Evolutionary conservation across 2,888 invertebrate species (phyloP).

Genomic region (Agrochola lota): DNA sequence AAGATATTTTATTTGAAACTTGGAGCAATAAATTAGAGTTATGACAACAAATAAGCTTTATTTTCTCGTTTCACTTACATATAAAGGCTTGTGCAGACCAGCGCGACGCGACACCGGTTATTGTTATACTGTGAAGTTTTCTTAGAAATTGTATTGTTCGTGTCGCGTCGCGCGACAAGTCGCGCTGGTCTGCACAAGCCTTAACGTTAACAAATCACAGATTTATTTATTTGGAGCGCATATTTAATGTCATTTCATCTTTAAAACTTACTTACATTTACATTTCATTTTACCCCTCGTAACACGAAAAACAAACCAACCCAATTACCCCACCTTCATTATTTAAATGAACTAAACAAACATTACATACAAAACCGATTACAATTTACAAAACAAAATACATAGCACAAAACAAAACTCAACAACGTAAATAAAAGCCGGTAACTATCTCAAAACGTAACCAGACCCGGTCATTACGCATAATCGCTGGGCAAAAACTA

Average conservation of each 20-base stretch:
- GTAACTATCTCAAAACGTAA: conserved; percentile 63
- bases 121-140: no score
- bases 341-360: conserved; percentile 58
- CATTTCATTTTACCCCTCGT: neutral
- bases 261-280: neutral
- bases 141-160: no score
- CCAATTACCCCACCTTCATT: conserved; percentile 44
- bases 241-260: neutral
- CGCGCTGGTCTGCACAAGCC: no score
- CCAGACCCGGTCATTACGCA: conserved; percentile 67
- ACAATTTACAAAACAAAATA: conserved; percentile 64
- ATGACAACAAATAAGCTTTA: neutral
- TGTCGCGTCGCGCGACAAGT: no score
- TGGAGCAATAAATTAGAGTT: neutral
- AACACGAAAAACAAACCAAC: conserved; percentile 32
- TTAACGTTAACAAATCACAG: neutral
- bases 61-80: neutral
- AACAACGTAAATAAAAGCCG: conserved; percentile 56
- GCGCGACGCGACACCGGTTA: no score
- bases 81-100: no score
- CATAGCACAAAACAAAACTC: conserved; percentile 57
- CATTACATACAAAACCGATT: conserved; percentile 56
- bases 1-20: neutral
- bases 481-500: conserved; percentile 71
- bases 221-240: neutral